Evolutionary conservation across 2,113 vertebrate genomes (phyloP).

Genomic region (Dipodomys spectabilis): DNA sequence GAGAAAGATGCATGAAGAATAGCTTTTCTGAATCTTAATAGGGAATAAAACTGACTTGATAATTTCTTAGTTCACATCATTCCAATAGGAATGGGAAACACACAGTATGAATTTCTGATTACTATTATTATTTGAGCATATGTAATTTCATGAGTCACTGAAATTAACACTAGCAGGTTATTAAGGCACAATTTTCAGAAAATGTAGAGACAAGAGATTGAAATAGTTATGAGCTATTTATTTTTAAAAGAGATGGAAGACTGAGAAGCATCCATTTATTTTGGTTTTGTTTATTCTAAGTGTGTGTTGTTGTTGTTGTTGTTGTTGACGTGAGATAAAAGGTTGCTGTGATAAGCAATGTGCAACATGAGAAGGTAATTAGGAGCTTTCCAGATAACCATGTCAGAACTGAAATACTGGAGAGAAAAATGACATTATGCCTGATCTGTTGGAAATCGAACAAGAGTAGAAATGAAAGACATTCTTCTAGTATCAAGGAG

Average conservation of each 20-base stretch:
- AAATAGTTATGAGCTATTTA: neutral
- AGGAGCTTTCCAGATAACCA: conserved; percentile 33
- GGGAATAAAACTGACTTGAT: neutral
- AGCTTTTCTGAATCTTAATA: conserved; percentile 2
- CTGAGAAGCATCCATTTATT: neutral
- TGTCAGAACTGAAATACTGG: conserved; percentile 23
- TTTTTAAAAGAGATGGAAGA: neutral
- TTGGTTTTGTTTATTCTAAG: neutral
- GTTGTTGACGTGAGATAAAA: neutral
- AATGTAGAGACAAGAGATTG: neutral
- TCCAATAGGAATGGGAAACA: neutral
- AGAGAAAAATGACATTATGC: neutral
- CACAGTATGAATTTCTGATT: neutral
- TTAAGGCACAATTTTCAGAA: neutral
- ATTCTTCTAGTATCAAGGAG: neutral
- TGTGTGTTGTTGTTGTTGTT: neutral
- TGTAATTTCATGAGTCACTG: neutral
- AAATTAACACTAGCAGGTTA: neutral
- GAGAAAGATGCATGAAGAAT: neutral
- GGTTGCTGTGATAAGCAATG: neutral
- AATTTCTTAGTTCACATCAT: neutral
- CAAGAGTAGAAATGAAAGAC: neutral
- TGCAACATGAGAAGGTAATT: conserved; percentile 6
- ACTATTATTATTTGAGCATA: neutral
- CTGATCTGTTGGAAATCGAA: neutral